These are phyloP conservation scores for Troilus luridus DNA, from an alignment of 2,888 invertebrate species.

Conservation along the genomic window DNA sequence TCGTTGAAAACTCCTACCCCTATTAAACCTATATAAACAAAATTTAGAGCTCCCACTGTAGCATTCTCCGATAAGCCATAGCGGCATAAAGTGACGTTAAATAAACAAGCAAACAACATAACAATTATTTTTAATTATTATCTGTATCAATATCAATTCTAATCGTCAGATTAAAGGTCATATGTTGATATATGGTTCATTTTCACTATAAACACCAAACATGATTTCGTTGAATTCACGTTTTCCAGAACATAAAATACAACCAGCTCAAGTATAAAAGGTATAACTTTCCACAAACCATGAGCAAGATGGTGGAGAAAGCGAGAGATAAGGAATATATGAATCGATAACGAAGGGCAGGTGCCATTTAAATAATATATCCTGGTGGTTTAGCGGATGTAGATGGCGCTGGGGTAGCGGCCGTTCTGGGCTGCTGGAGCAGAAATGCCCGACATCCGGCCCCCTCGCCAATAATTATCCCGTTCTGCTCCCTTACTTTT, in stretches of 20 bases:
- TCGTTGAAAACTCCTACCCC: no score
- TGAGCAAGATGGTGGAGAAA: background rate
- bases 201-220: background rate
- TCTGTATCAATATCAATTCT: no score
- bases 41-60: no score
- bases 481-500: constrained; percentile 44
- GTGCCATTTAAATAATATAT: constrained; percentile 48
- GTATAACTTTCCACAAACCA: background rate
- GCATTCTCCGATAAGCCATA: no score
- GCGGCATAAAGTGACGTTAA: no score
- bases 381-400: background rate
- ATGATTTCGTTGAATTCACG: no score
- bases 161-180: no score
- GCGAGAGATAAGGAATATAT: constrained; percentile 39
- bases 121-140: no score
- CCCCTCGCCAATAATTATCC: constrained; percentile 24
- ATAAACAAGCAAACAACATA: no score
- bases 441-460: constrained; percentile 41
- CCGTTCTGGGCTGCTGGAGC: constrained; percentile 47
- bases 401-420: constrained; percentile 9
- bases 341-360: constrained; percentile 12
- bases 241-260: background rate
- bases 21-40: no score
- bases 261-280: background rate
- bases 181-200: background rate